These are phyloP conservation scores for Simalia tracyae DNA, from an alignment of 2,797 vertebrate genomes.

Conservation along the genomic window DNA sequence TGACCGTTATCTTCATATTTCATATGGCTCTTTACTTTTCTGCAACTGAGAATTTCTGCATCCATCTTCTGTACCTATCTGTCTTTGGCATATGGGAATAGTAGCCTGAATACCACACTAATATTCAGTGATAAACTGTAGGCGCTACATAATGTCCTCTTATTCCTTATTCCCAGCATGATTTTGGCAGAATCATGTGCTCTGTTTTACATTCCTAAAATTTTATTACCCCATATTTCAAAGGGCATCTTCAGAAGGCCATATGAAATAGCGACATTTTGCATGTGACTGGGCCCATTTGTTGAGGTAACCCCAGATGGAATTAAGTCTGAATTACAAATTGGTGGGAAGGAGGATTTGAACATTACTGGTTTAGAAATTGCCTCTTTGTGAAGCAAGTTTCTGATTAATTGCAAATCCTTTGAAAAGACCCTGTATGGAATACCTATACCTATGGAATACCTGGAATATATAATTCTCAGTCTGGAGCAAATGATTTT, in stretches of 20 bases:
- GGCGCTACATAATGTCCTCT: not conserved
- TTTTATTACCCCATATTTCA: not conserved
- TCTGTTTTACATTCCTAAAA: not conserved
- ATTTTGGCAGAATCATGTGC: not conserved
- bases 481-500: conserved; percentile 8
- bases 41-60: too few species aligned
- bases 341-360: conserved; percentile 6
- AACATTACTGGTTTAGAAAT: conserved; percentile 11
- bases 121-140: too few species aligned
- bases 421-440: conserved; percentile 1
- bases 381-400: not conserved
- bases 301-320: not conserved
- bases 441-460: not conserved
- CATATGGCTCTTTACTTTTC: too few species aligned
- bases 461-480: conserved; percentile 5
- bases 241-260: not conserved
- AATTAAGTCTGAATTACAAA: not conserved
- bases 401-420: not conserved
- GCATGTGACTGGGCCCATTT: not conserved
- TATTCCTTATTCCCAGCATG: not conserved
- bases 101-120: not conserved
- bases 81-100: not conserved
- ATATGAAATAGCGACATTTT: not conserved
- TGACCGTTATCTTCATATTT: not conserved
- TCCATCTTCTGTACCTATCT: not conserved